Conservation (phyloP, 2,797 vertebrate species). For the Macropodus opercularis region DNA sequence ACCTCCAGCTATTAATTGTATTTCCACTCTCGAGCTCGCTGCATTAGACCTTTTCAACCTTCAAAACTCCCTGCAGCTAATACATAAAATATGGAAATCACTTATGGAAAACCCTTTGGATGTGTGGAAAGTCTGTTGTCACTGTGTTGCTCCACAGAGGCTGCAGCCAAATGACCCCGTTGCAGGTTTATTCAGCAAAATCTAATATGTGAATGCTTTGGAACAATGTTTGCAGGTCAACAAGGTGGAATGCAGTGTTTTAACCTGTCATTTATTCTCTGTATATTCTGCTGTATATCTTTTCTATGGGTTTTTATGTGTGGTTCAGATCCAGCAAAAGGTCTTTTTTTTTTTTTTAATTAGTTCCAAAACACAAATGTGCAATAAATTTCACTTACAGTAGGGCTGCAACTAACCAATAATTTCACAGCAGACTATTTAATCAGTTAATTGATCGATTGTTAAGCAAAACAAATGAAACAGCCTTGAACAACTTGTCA, state of each 20-base stretch:
- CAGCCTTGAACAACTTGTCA: neutral
- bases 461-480: neutral
- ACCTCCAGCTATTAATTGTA: neutral
- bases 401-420: neutral
- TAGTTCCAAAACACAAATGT: neutral
- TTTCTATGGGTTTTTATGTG: neutral
- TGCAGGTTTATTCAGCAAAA: neutral
- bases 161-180: neutral
- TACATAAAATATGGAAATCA: neutral
- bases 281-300: neutral
- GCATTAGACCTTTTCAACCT: conserved; percentile 1
- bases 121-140: neutral
- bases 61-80: neutral
- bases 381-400: neutral
- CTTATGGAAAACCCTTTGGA: neutral
- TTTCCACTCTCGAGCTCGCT: neutral
- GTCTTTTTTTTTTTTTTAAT: neutral
- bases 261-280: neutral
- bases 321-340: neutral
- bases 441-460: neutral
- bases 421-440: too few relatives aligned
- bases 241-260: neutral
- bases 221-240: neutral
- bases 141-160: neutral
- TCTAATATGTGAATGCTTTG: neutral